A percentile compares a stretch with the other conserved stretches of the same genome.
Conservation (phyloP, 2,113 vertebrate genomes). For the Paramisgurnus dabryanus region DNA sequence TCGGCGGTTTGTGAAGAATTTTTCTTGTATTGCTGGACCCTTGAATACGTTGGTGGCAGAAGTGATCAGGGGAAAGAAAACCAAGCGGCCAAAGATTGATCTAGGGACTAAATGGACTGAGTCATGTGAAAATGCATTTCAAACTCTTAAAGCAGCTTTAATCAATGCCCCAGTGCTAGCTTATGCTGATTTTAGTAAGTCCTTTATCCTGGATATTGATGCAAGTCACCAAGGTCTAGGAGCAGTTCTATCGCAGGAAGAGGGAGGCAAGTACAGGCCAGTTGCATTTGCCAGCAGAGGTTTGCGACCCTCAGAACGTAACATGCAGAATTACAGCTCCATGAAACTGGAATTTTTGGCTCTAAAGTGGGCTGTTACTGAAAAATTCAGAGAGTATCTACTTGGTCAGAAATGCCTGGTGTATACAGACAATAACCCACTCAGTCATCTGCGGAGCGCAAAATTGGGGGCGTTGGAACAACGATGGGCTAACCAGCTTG, state of each 20-base stretch:
- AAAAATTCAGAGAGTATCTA: background rate
- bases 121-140: background rate
- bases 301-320: too few relatives aligned
- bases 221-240: background rate
- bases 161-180: background rate
- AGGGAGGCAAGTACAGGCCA: background rate
- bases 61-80: background rate
- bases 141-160: background rate
- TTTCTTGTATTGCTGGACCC: background rate
- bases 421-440: background rate
- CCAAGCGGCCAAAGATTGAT: background rate
- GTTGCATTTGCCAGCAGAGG: background rate
- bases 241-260: background rate
- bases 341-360: background rate
- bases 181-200: background rate
- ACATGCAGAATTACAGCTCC: too few relatives aligned
- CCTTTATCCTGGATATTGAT: background rate
- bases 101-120: background rate
- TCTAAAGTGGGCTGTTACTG: background rate
- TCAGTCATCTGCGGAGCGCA: conserved; percentile 6
- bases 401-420: background rate
- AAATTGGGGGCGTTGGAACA: conserved; percentile 13
- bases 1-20: background rate
- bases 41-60: background rate
- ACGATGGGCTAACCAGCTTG: background rate